Evolutionary conservation across 1,140 invertebrate species (phyloP).

Genomic region (Drosophila ohnishii): DNA sequence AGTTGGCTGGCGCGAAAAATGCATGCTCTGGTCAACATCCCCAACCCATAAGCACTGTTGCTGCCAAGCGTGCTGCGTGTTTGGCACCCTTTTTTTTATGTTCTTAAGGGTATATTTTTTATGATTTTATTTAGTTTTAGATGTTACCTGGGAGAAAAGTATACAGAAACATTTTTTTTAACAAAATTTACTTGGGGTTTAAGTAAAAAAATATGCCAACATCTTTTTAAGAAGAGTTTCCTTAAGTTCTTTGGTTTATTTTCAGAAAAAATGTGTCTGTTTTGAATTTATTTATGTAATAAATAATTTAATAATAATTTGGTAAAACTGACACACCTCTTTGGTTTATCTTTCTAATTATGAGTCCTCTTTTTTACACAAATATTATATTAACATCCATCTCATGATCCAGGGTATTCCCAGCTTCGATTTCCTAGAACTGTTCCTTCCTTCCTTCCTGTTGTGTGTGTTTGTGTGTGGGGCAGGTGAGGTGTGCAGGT

Average conservation of each 20-base stretch:
- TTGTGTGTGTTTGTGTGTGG: conserved; percentile 26
- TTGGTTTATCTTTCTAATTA: too few species aligned
- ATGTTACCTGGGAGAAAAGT: too few species aligned
- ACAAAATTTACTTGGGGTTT: not conserved
- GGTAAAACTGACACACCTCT: too few species aligned
- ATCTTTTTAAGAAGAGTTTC: not conserved
- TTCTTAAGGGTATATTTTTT: not conserved
- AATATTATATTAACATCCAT: not conserved
- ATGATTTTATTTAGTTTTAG: not conserved
- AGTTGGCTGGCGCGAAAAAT: conserved; percentile 75
- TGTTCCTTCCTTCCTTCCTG: not conserved
- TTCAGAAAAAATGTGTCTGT: not conserved
- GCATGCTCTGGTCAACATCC: conserved; percentile 68
- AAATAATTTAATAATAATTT: too few species aligned
- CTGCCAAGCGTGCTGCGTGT: conserved; percentile 21
- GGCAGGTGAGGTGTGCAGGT: conserved; percentile 18
- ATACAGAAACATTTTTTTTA: too few species aligned
- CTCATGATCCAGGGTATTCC: not conserved
- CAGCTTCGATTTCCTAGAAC: not conserved
- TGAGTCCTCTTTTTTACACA: not conserved
- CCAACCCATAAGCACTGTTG: conserved; percentile 13
- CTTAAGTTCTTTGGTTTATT: not conserved
- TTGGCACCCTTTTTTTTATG: conserved; percentile 29
- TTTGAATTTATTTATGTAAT: not conserved
- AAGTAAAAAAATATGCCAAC: not conserved